Evolutionary conservation across 1,140 invertebrate species (phyloP).

Genomic region (Drosophila pandora): DNA sequence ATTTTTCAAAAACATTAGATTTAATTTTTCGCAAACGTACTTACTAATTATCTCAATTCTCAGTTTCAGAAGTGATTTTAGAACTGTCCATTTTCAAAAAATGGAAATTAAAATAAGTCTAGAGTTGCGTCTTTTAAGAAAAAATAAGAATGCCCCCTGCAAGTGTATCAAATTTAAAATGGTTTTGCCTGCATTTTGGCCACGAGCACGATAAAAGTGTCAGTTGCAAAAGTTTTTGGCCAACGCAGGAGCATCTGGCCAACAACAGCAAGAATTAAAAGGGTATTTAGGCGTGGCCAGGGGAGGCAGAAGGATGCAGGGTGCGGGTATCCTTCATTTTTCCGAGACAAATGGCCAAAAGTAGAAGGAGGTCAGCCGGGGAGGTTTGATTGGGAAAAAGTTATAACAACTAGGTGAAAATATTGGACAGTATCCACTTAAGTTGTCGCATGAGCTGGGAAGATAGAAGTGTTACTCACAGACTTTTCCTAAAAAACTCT

Average conservation of each 20-base stretch:
- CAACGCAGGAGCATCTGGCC: constrained; percentile 39
- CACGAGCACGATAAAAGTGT: constrained; percentile 68
- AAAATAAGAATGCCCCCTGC: too few relatives aligned
- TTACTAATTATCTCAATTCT: too few relatives aligned
- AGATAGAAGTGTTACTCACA: too few relatives aligned
- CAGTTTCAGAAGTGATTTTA: too few relatives aligned
- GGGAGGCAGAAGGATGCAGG: neutral
- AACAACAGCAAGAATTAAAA: constrained; percentile 34
- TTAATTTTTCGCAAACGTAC: too few relatives aligned
- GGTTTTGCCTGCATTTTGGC: constrained; percentile 57
- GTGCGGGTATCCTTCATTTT: constrained; percentile 16
- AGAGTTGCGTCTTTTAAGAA: too few relatives aligned
- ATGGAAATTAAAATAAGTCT: too few relatives aligned
- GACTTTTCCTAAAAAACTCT: too few relatives aligned
- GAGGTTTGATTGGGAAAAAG: constrained; percentile 14
- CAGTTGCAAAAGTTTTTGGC: constrained; percentile 61
- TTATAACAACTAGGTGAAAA: constrained; percentile 24
- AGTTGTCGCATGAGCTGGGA: constrained; percentile 3
- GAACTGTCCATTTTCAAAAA: too few relatives aligned
- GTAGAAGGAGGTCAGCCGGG: constrained; percentile 12
- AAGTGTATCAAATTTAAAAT: neutral
- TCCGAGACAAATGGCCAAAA: constrained; percentile 17
- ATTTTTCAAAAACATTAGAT: too few relatives aligned
- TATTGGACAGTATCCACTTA: constrained; percentile 18
- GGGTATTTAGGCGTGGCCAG: constrained; percentile 7